Conservation (phyloP, 2,888 invertebrate species). For the Oligia fasciuncula region DNA sequence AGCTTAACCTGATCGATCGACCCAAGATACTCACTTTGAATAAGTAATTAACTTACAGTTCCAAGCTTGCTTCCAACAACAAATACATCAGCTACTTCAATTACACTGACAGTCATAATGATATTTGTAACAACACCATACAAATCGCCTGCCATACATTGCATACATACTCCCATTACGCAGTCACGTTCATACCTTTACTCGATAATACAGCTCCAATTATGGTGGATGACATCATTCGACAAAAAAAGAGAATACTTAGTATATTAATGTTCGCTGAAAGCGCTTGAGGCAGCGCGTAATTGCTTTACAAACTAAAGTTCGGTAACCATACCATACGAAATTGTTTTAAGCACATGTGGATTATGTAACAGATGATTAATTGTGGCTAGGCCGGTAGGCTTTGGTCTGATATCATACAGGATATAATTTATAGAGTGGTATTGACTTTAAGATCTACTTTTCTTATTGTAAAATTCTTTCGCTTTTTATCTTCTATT, state of each 20-base stretch:
- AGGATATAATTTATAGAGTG: slow-evolving; percentile 17
- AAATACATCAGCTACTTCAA: slow-evolving; percentile 34
- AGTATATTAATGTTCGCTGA: slow-evolving; percentile 49
- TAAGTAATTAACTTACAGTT: slow-evolving; percentile 3
- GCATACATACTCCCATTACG: slow-evolving; percentile 66
- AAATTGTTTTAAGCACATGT: slow-evolving; percentile 48
- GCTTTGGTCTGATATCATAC: slow-evolving; percentile 14
- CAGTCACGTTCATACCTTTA: slow-evolving; percentile 64
- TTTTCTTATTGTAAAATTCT: slow-evolving; percentile 5
- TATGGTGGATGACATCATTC: slow-evolving; percentile 71
- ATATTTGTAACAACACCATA: slow-evolving; percentile 57
- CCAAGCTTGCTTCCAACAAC: slow-evolving; percentile 1
- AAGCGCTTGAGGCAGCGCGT: slow-evolving; percentile 54
- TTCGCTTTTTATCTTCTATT: neutral
- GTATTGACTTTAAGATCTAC: neutral
- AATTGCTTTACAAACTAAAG: slow-evolving; percentile 54
- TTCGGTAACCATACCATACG: slow-evolving; percentile 40
- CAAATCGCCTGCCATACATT: slow-evolving; percentile 63
- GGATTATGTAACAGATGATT: slow-evolving; percentile 39
- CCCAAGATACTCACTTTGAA: neutral
- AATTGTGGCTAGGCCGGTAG: slow-evolving; percentile 13
- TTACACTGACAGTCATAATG: slow-evolving; percentile 36
- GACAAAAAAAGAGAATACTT: slow-evolving; percentile 51
- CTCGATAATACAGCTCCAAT: slow-evolving; percentile 66
- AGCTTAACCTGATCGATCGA: too few relatives aligned